phyloP scores from a whole-genome alignment of 1,140 invertebrate genomes.

The Pogonognathellus flavescens region DNA sequence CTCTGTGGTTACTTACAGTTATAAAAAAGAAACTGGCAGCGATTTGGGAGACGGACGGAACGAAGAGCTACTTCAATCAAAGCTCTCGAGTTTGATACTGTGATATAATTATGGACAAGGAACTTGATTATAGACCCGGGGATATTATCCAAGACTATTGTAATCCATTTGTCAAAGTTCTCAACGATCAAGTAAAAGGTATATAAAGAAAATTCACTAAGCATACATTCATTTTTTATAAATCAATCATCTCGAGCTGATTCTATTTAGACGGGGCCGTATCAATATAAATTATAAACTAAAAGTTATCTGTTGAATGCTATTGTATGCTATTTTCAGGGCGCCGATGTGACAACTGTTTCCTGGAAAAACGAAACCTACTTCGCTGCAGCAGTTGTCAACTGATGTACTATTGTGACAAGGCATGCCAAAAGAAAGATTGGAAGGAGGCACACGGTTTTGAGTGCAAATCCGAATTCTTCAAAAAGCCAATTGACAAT shows the following conservation, averaged over 20 bases:
- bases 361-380: background rate
- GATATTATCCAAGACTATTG: slow-evolving; percentile 9
- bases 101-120: background rate
- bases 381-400: background rate
- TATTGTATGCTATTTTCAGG: no score
- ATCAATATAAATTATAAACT: no score
- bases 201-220: no score
- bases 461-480: background rate
- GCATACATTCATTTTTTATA: no score
- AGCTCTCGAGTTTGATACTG: no score
- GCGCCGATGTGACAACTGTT: background rate
- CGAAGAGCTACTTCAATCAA: no score
- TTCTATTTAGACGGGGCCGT: no score
- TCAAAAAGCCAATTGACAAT: background rate
- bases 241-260: no score
- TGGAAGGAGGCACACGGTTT: background rate
- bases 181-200: background rate
- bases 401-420: background rate
- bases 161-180: background rate
- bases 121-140: background rate
- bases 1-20: no score
- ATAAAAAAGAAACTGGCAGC: no score
- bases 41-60: no score
- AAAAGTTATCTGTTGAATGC: no score
- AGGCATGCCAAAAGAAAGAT: background rate